Percentiles rank a stretch among this genome's conserved stretches.
Evolutionary conservation across 2,113 vertebrate genomes (phyloP).

Genomic region (Empidonax traillii): DNA sequence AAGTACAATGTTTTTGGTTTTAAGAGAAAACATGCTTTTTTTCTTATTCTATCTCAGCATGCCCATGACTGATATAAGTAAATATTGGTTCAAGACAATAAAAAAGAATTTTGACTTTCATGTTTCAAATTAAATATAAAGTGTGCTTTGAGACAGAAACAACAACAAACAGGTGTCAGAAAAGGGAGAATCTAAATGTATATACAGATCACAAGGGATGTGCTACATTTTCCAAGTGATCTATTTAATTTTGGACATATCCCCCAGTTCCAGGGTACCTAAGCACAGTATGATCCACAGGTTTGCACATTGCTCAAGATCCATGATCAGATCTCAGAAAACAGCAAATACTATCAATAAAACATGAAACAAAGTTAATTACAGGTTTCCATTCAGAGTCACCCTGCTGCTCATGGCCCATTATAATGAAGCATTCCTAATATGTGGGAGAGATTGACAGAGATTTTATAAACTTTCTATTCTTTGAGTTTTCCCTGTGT

Average conservation of each 20-base stretch:
- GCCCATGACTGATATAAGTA: neutral
- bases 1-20: neutral
- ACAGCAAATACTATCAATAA: conserved; percentile 73
- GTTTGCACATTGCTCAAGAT: conserved; percentile 24
- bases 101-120: neutral
- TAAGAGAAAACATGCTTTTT: neutral
- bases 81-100: neutral
- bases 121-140: neutral
- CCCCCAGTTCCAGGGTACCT: neutral
- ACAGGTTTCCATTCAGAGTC: conserved; percentile 66
- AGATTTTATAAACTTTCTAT: conserved; percentile 75
- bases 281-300: conserved; percentile 17
- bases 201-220: neutral
- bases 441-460: conserved; percentile 72
- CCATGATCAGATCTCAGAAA: conserved; percentile 48
- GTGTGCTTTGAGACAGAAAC: neutral
- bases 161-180: neutral
- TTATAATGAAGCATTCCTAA: conserved; percentile 76
- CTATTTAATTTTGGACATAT: neutral
- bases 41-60: neutral
- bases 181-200: neutral
- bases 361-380: conserved; percentile 75
- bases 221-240: neutral
- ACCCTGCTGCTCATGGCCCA: conserved; percentile 52
- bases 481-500: conserved; percentile 64